Conservation (phyloP, 2,797 vertebrate genomes). For the Gallinago solitaria region DNA sequence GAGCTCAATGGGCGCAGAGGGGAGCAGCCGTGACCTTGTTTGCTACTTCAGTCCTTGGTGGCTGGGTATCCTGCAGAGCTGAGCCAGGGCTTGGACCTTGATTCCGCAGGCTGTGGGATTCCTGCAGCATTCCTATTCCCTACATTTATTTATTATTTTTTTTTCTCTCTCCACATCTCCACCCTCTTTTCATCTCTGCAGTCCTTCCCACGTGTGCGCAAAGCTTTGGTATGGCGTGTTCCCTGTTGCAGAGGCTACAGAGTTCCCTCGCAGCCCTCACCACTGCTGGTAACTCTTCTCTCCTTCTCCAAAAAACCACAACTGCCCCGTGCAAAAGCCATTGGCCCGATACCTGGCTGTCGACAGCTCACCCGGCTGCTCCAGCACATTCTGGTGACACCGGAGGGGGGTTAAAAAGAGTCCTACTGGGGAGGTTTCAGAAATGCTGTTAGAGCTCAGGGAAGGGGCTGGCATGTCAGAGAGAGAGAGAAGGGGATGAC, state of each 20-base stretch:
- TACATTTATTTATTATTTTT: background rate
- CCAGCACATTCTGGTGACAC: background rate
- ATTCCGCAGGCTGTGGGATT: background rate
- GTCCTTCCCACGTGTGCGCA: rapidly evolving
- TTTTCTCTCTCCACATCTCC: background rate
- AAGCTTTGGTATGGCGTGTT: background rate
- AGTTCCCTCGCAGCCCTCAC: background rate
- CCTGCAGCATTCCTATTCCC: background rate
- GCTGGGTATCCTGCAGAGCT: background rate
- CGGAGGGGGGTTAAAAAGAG: background rate
- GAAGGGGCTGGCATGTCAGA: background rate
- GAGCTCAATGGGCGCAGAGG: background rate
- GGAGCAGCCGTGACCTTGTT: background rate
- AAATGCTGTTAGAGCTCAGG: background rate
- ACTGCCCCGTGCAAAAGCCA: background rate
- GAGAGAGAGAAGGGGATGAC: background rate
- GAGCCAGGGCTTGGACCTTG: background rate
- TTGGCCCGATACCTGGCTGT: background rate
- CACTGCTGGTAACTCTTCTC: background rate
- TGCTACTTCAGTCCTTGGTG: background rate
- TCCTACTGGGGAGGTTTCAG: background rate
- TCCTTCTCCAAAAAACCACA: background rate
- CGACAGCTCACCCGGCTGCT: background rate
- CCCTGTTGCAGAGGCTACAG: background rate
- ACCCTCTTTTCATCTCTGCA: background rate